These are phyloP conservation scores for Blennius ocellaris DNA, from an alignment of 2,113 vertebrate species.

Conservation along the genomic window DNA sequence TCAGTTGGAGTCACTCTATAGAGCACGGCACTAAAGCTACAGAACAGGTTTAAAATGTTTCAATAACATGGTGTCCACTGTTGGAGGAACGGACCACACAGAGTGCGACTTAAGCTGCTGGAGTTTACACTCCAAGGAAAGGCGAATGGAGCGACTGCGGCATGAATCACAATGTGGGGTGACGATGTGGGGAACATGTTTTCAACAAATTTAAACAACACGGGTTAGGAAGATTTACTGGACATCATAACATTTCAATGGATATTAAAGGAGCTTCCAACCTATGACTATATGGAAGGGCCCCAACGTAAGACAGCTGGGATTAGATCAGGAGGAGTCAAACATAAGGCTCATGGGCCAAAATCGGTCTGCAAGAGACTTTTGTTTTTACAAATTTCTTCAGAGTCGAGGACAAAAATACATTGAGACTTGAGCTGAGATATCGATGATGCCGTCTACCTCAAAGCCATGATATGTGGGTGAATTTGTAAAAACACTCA, in stretches of 20 bases:
- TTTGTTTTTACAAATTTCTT: too few relatives aligned
- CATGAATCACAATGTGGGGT: constrained; percentile 22
- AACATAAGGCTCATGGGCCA: too few relatives aligned
- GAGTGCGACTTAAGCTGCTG: constrained; percentile 24
- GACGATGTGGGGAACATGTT: neutral
- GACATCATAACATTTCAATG: constrained; percentile 13
- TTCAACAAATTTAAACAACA: neutral
- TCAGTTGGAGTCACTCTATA: constrained; percentile 58
- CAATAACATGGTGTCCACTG: constrained; percentile 55
- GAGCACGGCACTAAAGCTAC: constrained; percentile 42
- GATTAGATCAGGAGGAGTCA: too few relatives aligned
- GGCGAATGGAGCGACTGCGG: constrained; percentile 13
- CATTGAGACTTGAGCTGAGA: too few relatives aligned
- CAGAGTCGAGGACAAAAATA: too few relatives aligned
- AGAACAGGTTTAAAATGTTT: constrained; percentile 59
- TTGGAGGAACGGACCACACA: constrained; percentile 37
- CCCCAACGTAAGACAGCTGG: too few relatives aligned
- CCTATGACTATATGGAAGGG: neutral
- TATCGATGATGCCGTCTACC: too few relatives aligned
- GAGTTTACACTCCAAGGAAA: constrained; percentile 1
- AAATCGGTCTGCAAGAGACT: too few relatives aligned
- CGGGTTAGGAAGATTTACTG: constrained; percentile 3
- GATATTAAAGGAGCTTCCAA: too few relatives aligned
- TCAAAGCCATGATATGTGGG: too few relatives aligned
- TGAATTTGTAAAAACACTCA: too few relatives aligned